Evolutionary conservation across 2,888 invertebrate species (phyloP).

Genomic region (Tinea semifulvella): DNA sequence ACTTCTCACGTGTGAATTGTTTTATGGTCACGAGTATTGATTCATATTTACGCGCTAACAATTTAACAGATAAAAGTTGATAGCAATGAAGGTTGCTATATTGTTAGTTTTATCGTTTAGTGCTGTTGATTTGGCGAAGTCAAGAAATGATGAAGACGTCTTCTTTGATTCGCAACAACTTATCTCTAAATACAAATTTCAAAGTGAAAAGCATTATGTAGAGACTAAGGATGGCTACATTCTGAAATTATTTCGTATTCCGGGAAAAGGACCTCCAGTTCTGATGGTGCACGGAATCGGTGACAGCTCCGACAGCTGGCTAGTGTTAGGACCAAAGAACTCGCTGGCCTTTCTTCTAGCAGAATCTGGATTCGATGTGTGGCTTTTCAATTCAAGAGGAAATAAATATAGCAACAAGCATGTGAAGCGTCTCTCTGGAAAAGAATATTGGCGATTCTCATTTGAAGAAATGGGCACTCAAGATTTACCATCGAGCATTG

Average conservation of each 20-base stretch:
- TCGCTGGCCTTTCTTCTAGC: slow-evolving; percentile 43
- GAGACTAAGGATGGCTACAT: slow-evolving; percentile 45
- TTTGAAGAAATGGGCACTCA: slow-evolving; percentile 51
- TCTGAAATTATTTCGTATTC: slow-evolving; percentile 39
- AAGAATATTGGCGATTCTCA: slow-evolving; percentile 47
- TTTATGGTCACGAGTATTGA: no score
- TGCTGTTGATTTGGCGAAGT: slow-evolving; percentile 21
- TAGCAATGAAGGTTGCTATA: not conserved
- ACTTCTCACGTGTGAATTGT: not conserved
- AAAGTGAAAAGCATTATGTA: slow-evolving; percentile 34
- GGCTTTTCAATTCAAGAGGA: slow-evolving; percentile 49
- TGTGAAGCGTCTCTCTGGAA: slow-evolving; percentile 27
- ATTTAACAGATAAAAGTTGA: not conserved
- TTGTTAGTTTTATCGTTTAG: slow-evolving; percentile 22
- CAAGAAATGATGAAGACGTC: slow-evolving; percentile 23
- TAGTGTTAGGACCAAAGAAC: slow-evolving; percentile 39
- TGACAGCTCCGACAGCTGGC: slow-evolving; percentile 53
- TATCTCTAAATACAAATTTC: slow-evolving; percentile 37
- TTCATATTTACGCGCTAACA: no score
- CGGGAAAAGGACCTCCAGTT: slow-evolving; percentile 40
- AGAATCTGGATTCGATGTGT: slow-evolving; percentile 44
- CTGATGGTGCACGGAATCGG: slow-evolving; percentile 47
- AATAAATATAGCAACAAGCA: slow-evolving; percentile 49
- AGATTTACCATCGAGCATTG: slow-evolving; percentile 45
- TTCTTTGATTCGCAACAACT: slow-evolving; percentile 41